phyloP scores from a whole-genome alignment of 92 coral and sea anemone species.

The Epizoanthus stellaris region DNA sequence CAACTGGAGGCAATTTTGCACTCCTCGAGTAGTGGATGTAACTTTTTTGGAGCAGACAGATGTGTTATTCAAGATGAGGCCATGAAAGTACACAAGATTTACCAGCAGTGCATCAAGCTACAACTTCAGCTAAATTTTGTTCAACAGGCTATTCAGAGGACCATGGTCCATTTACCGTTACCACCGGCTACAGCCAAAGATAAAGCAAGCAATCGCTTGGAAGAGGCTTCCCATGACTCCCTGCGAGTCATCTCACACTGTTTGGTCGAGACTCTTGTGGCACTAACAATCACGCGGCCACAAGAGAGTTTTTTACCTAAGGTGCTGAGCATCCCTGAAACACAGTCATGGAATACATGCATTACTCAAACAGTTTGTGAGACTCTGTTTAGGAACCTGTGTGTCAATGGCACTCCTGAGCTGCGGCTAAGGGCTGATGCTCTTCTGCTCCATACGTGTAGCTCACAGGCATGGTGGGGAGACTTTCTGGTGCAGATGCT shows the following conservation, averaged over 20 bases:
- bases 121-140: conserved; percentile 91
- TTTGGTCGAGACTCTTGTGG: conserved; percentile 86
- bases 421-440: conserved; percentile 90
- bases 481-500: conserved; percentile 84
- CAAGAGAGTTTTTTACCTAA: conserved; percentile 71
- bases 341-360: conserved; percentile 61
- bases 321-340: conserved; percentile 49
- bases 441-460: conserved; percentile 83
- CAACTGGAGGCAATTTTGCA: conserved; percentile 73
- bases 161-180: conserved; percentile 33
- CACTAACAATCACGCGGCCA: conserved; percentile 71
- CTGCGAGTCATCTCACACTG: conserved; percentile 88
- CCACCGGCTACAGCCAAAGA: conserved; percentile 16
- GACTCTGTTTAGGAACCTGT: conserved; percentile 86
- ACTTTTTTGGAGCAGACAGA: conserved; percentile 21
- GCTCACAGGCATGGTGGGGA: conserved; percentile 96
- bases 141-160: conserved; percentile 73
- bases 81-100: conserved; percentile 74
- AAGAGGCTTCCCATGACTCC: conserved; percentile 80
- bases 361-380: conserved; percentile 82
- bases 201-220: conserved; percentile 28
- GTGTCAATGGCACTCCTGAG: conserved; percentile 88
- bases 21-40: conserved; percentile 50
- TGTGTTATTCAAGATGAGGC: conserved; percentile 47
- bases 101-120: conserved; percentile 82